Evolutionary conservation across 2,888 invertebrate species (phyloP).

Genomic region (Steinernema scapterisci): DNA sequence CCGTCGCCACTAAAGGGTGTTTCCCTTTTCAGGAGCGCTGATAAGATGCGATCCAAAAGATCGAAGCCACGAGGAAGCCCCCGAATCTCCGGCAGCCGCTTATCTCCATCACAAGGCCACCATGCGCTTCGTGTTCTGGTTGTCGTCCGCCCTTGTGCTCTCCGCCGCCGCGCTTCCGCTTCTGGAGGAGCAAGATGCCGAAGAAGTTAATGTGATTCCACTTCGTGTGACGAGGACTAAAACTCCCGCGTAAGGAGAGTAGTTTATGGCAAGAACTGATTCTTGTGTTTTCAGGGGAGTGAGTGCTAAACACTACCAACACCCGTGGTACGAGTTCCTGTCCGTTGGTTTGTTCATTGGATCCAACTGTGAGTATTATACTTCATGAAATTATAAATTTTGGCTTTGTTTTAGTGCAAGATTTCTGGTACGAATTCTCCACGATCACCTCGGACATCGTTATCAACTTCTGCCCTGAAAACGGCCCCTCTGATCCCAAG

Average conservation of each 20-base stretch:
- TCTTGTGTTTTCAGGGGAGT: too few species aligned
- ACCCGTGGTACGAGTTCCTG: not conserved
- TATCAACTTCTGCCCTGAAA: not conserved
- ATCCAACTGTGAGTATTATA: not conserved
- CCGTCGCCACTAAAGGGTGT: too few species aligned
- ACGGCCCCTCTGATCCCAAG: not conserved
- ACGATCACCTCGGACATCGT: not conserved
- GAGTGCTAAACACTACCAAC: not conserved
- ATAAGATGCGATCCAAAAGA: not conserved
- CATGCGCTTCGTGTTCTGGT: conserved; percentile 2
- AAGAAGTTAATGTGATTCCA: not conserved
- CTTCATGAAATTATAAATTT: too few species aligned
- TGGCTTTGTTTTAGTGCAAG: not conserved
- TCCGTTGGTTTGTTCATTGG: not conserved
- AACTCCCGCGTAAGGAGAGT: not conserved
- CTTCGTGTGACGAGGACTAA: not conserved
- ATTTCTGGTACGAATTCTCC: not conserved
- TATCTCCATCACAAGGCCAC: not conserved
- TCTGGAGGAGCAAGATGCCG: not conserved
- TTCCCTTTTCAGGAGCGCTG: not conserved
- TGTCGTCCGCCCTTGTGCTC: not conserved
- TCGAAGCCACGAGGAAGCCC: too few species aligned
- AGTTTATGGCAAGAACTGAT: too few species aligned
- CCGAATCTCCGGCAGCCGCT: not conserved
- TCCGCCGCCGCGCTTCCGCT: not conserved